phyloP scores from a whole-genome alignment of 2,113 vertebrate genomes.

The Peromyscus maniculatus region DNA sequence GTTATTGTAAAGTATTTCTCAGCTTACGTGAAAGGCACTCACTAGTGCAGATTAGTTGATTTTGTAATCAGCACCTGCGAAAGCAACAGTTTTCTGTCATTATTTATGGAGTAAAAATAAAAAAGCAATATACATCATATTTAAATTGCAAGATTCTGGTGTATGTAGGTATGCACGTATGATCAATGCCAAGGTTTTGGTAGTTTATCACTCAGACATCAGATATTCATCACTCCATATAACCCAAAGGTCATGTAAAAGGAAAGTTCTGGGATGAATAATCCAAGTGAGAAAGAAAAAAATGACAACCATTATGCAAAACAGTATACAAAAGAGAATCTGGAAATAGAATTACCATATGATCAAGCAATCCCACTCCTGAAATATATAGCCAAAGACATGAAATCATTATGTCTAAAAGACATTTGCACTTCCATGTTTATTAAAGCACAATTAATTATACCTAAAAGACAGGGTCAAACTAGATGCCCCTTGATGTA shows the following conservation, averaged over 20 bases:
- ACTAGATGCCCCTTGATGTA: not conserved
- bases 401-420: not conserved
- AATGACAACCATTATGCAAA: not conserved
- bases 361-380: not conserved
- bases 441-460: not conserved
- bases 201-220: not conserved
- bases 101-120: not conserved
- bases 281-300: not conserved
- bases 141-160: not conserved
- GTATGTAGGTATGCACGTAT: not conserved
- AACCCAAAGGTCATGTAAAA: slow-evolving; percentile 2
- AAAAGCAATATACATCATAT: not conserved
- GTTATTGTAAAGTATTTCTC: not conserved
- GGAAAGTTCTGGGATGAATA: not conserved
- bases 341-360: not conserved
- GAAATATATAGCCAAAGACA: not conserved
- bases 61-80: not conserved
- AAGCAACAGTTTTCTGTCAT: not conserved
- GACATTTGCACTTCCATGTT: not conserved
- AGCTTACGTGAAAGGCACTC: not conserved
- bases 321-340: not conserved
- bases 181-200: not conserved
- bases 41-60: not conserved
- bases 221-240: not conserved
- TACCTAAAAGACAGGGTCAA: not conserved